A percentile compares a stretch with the other conserved stretches of the same genome.
These are phyloP conservation scores for Dascyllus trimaculatus DNA, from an alignment of 2,113 vertebrate genomes.

Conservation along the genomic window DNA sequence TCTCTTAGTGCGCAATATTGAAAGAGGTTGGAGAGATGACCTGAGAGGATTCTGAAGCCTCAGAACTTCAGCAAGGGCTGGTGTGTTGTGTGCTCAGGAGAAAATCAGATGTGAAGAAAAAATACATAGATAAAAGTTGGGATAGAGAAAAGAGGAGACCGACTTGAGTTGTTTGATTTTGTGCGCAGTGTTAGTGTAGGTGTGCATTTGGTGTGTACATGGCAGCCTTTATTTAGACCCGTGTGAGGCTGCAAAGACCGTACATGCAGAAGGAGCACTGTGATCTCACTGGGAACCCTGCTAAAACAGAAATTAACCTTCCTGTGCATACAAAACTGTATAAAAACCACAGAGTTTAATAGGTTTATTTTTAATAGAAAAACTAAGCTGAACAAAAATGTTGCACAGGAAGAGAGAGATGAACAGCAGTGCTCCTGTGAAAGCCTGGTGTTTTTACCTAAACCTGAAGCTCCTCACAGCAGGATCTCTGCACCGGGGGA, in stretches of 20 bases:
- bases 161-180: slow-evolving; percentile 1
- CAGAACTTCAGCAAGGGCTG: slow-evolving; percentile 22
- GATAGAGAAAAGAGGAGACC: slow-evolving; percentile 4
- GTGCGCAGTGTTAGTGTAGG: background rate
- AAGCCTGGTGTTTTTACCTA: slow-evolving; percentile 30
- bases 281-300: background rate
- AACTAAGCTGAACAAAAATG: background rate
- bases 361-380: background rate
- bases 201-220: background rate
- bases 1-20: slow-evolving; percentile 7
- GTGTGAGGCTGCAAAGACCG: background rate
- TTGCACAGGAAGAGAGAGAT: background rate
- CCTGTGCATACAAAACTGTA: background rate
- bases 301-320: background rate
- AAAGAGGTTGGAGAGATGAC: background rate
- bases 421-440: background rate
- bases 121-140: slow-evolving; percentile 15
- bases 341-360: background rate
- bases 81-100: slow-evolving; percentile 31
- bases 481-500: slow-evolving; percentile 29
- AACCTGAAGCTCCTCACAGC: slow-evolving; percentile 48
- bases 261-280: background rate
- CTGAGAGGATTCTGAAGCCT: slow-evolving; percentile 45
- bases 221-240: background rate
- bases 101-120: slow-evolving; percentile 36